Evolutionary conservation across 2,888 invertebrate species (phyloP).

Genomic region (Lasioglossum morio): DNA sequence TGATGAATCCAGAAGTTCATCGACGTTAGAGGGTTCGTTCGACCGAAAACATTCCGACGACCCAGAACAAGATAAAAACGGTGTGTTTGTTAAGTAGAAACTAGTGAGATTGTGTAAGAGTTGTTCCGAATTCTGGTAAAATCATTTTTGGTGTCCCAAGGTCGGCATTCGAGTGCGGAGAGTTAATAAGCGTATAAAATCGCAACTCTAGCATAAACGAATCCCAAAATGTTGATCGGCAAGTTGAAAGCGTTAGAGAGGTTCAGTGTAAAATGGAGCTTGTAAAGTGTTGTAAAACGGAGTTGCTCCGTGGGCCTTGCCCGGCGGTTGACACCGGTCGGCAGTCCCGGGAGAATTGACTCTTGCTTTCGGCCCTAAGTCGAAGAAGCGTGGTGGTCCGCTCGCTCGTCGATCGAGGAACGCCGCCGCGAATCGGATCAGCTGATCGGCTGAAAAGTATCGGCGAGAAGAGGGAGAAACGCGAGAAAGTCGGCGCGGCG

Average conservation of each 20-base stretch:
- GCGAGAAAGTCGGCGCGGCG: conserved; percentile 1
- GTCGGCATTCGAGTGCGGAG: too few relatives aligned
- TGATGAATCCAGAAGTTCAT: too few relatives aligned
- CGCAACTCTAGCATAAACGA: too few relatives aligned
- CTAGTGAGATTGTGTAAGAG: background rate
- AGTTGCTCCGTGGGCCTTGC: background rate
- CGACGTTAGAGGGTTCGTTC: background rate
- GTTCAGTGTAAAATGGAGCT: background rate
- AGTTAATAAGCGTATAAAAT: background rate
- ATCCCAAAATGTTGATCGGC: background rate
- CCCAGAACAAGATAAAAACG: background rate
- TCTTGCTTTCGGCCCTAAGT: background rate
- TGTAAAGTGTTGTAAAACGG: too few relatives aligned
- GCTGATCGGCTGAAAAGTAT: conserved; percentile 13
- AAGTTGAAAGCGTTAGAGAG: background rate
- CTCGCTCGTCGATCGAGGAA: background rate
- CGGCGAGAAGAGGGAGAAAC: background rate
- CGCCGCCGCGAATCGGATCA: background rate
- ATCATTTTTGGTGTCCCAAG: background rate
- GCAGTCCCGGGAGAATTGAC: background rate
- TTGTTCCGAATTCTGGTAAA: background rate
- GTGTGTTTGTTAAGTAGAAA: background rate
- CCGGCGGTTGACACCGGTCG: background rate
- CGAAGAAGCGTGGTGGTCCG: background rate
- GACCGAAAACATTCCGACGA: background rate